phyloP scores from a whole-genome alignment of 2,888 invertebrate species.

The Erebia epiphron region DNA sequence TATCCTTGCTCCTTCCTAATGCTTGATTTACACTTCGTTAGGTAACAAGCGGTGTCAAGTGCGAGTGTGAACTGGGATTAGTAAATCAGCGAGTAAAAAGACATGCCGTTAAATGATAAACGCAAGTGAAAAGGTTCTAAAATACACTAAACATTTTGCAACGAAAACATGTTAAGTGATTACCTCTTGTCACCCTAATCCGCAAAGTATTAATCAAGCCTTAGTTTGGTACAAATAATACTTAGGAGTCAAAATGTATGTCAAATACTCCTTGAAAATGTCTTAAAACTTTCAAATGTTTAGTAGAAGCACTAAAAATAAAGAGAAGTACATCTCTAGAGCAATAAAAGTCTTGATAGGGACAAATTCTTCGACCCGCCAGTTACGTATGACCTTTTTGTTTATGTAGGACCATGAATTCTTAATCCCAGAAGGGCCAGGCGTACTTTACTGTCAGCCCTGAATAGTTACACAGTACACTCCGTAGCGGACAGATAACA shows the following conservation, averaged over 20 bases:
- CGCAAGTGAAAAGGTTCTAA: too few relatives aligned
- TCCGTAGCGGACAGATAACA: slow-evolving; percentile 5
- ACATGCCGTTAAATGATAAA: too few relatives aligned
- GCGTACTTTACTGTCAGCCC: slow-evolving; percentile 23
- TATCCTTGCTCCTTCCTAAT: too few relatives aligned
- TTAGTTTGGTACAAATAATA: not conserved
- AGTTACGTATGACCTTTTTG: slow-evolving; percentile 23
- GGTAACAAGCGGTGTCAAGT: too few relatives aligned
- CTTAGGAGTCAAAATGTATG: not conserved
- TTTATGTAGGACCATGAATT: slow-evolving; percentile 26
- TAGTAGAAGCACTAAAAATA: slow-evolving; percentile 18
- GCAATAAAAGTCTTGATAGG: slow-evolving; percentile 23
- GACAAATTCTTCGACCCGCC: slow-evolving; percentile 25
- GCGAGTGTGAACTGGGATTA: too few relatives aligned
- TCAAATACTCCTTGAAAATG: not conserved
- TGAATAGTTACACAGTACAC: slow-evolving; percentile 10
- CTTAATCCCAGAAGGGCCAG: slow-evolving; percentile 21
- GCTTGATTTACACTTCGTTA: too few relatives aligned
- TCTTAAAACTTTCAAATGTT: slow-evolving; percentile 3
- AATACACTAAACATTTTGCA: too few relatives aligned
- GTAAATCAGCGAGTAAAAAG: too few relatives aligned
- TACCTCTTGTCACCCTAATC: too few relatives aligned
- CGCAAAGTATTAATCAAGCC: too few relatives aligned
- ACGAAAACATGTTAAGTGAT: too few relatives aligned
- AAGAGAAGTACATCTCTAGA: slow-evolving; percentile 16